A percentile compares a stretch with the other conserved stretches of the same genome.
Conservation (phyloP, 2,888 invertebrate species). For the Tenodera sinensis region DNA sequence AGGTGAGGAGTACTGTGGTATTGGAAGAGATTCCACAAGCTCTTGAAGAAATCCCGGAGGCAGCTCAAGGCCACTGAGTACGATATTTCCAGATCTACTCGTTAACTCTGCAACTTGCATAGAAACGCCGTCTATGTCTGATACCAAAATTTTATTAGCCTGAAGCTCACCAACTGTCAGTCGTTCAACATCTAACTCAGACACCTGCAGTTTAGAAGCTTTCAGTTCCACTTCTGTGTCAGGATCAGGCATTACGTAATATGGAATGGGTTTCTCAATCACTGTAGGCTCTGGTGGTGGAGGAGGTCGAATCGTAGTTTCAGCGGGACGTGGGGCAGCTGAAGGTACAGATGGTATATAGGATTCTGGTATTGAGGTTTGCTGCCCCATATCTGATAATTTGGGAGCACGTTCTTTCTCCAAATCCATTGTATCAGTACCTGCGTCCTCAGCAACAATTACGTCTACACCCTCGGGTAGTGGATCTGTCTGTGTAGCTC, state of each 20-base stretch:
- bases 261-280: slow-evolving; percentile 37
- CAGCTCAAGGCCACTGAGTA: slow-evolving; percentile 64
- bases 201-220: slow-evolving; percentile 65
- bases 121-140: slow-evolving; percentile 73
- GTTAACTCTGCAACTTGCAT: slow-evolving; percentile 69
- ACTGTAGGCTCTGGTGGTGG: slow-evolving; percentile 32
- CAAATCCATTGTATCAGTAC: slow-evolving; percentile 13
- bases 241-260: slow-evolving; percentile 34
- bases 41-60: slow-evolving; percentile 66
- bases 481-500: slow-evolving; percentile 82
- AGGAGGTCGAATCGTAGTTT: neutral
- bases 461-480: slow-evolving; percentile 70
- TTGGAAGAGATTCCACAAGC: slow-evolving; percentile 29
- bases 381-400: neutral
- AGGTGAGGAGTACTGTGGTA: slow-evolving; percentile 25
- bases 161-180: slow-evolving; percentile 74
- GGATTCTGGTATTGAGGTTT: neutral
- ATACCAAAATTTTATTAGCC: slow-evolving; percentile 74
- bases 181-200: slow-evolving; percentile 74
- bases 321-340: neutral
- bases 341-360: neutral
- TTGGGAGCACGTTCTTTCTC: neutral
- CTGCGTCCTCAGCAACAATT: slow-evolving; percentile 17
- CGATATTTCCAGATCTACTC: slow-evolving; percentile 64
- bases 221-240: slow-evolving; percentile 43